phyloP scores from a whole-genome alignment of 2,113 vertebrate genomes.

The Boleophthalmus pectinirostris region DNA sequence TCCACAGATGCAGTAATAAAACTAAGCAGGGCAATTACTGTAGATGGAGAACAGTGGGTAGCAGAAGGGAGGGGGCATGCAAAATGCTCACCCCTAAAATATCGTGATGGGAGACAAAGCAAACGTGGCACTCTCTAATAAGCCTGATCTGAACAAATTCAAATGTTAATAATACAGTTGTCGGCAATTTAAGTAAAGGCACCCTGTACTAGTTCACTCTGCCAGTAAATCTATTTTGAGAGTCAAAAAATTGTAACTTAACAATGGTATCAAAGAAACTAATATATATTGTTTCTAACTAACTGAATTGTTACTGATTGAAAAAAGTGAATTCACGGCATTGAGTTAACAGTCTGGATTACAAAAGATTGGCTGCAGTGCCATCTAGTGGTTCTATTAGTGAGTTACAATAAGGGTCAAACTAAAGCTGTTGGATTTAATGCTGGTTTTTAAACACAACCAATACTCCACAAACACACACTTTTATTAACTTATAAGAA shows the following conservation, averaged over 20 bases:
- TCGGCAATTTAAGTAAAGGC: conserved; percentile 28
- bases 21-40: conserved; percentile 74
- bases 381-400: conserved; percentile 67
- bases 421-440: background rate
- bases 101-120: conserved; percentile 58
- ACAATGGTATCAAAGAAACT: background rate
- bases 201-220: conserved; percentile 13
- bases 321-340: background rate
- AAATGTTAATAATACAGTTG: conserved; percentile 30
- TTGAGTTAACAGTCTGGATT: background rate
- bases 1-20: conserved; percentile 70
- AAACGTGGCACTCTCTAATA: conserved; percentile 59
- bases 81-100: conserved; percentile 49
- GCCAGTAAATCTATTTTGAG: background rate
- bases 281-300: background rate
- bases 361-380: conserved; percentile 31
- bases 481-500: background rate
- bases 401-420: conserved; percentile 26
- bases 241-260: background rate
- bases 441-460: background rate
- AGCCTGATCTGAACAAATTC: conserved; percentile 35
- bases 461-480: background rate
- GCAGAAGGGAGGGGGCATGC: conserved; percentile 13
- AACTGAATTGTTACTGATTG: background rate
- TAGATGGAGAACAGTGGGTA: conserved; percentile 49